These are phyloP conservation scores for Nematostella vectensis DNA, from an alignment of 92 coral and sea anemone genomes.

Conservation along the genomic window DNA sequence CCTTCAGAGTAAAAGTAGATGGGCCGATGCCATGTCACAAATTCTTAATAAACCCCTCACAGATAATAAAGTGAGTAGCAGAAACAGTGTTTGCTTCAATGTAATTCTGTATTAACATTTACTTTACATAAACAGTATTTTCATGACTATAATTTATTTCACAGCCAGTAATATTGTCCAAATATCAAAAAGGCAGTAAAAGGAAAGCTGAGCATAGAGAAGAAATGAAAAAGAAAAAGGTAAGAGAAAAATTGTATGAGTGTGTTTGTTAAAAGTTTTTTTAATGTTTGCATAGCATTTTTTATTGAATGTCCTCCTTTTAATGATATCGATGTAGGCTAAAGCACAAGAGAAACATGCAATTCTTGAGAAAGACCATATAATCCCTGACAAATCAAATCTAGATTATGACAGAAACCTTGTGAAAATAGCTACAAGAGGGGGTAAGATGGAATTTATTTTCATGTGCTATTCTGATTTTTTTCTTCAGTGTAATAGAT, in stretches of 20 bases:
- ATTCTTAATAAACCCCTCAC: conserved; percentile 66
- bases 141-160: conserved; percentile 1
- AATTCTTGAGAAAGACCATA: conserved; percentile 61
- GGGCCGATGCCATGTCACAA: conserved; percentile 98
- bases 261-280: background rate
- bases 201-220: conserved; percentile 56
- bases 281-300: too few species aligned
- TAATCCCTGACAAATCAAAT: conserved; percentile 61
- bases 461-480: background rate
- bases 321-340: conserved; percentile 5
- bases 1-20: conserved; percentile 39
- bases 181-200: conserved; percentile 70
- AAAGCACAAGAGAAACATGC: conserved; percentile 66
- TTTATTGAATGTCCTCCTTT: background rate
- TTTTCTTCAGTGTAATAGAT: background rate
- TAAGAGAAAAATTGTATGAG: conserved; percentile 5
- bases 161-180: conserved; percentile 70
- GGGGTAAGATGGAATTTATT: conserved; percentile 75
- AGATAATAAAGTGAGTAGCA: conserved; percentile 74
- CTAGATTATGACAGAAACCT: conserved; percentile 66
- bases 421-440: conserved; percentile 71
- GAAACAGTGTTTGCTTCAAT: background rate
- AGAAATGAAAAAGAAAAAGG: conserved; percentile 52
- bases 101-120: background rate
- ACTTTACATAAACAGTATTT: too few species aligned